Conservation (phyloP, 2,797 vertebrate genomes). For the Pipistrellus pipistrellus region DNA sequence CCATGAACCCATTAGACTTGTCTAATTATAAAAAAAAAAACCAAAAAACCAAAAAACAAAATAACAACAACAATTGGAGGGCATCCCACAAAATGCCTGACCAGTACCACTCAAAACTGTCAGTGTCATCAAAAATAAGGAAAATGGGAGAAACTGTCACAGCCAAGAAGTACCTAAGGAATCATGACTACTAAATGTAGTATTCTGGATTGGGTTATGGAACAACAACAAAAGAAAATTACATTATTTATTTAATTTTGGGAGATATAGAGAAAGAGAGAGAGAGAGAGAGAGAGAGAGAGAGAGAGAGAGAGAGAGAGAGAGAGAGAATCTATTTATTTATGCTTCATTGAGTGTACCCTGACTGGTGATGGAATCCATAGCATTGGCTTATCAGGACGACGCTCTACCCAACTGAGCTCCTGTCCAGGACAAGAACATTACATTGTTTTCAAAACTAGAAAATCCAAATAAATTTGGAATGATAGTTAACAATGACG, state of each 20-base stretch:
- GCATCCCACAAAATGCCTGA: neutral
- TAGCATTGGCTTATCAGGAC: neutral
- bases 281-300: too few relatives aligned
- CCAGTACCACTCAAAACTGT: neutral
- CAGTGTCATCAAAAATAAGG: neutral
- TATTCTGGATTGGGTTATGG: neutral
- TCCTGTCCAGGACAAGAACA: neutral
- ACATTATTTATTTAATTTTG: neutral
- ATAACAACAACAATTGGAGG: neutral
- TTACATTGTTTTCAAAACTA: neutral
- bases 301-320: too few relatives aligned
- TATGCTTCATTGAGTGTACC: neutral
- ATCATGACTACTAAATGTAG: neutral
- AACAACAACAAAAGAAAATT: neutral
- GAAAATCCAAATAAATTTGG: neutral
- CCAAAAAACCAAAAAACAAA: too few relatives aligned
- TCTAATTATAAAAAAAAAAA: neutral
- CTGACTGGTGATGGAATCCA: neutral
- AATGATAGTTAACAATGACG: neutral
- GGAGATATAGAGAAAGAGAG: too few relatives aligned
- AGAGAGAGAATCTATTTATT: neutral
- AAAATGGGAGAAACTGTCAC: neutral
- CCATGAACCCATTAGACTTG: neutral
- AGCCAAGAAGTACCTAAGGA: neutral
- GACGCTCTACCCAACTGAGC: neutral